Conservation (phyloP, 2,797 vertebrate species). For the Clarias fuscus region DNA sequence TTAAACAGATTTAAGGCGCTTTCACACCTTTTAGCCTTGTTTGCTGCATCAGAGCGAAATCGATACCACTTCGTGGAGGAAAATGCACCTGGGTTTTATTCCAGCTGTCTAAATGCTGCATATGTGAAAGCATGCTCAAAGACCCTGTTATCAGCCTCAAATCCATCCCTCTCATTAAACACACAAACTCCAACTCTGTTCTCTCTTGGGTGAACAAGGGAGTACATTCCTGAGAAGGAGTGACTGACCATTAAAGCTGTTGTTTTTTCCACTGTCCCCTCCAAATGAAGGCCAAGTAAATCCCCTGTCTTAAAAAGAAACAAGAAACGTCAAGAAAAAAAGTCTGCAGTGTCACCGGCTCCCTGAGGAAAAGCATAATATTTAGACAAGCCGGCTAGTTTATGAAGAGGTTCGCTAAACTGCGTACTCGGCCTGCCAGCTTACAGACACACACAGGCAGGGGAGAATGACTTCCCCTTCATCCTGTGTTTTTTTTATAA, state of each 20-base stretch:
- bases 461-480: conserved; percentile 10
- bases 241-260: conserved; percentile 42
- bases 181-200: not conserved
- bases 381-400: conserved; percentile 59
- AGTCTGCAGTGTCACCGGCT: conserved; percentile 41
- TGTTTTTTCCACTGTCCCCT: conserved; percentile 51
- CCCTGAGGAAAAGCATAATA: conserved; percentile 55
- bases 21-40: not conserved
- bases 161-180: conserved; percentile 6
- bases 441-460: not conserved
- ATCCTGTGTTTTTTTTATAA: conserved; percentile 4
- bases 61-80: not conserved
- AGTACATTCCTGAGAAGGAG: conserved; percentile 35
- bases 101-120: not conserved
- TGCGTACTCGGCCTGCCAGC: conserved; percentile 37
- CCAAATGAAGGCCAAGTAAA: conserved; percentile 46
- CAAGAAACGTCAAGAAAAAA: conserved; percentile 25
- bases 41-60: not conserved
- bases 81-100: not conserved
- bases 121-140: not conserved
- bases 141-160: conserved; percentile 1
- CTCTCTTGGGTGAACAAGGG: not conserved
- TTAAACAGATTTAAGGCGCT: not conserved
- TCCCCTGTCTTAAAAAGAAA: conserved; percentile 33
- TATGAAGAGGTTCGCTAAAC: conserved; percentile 58